Evolutionary conservation across 92 coral and sea anemone species (phyloP).

Genomic region (Meandrina meandrites): DNA sequence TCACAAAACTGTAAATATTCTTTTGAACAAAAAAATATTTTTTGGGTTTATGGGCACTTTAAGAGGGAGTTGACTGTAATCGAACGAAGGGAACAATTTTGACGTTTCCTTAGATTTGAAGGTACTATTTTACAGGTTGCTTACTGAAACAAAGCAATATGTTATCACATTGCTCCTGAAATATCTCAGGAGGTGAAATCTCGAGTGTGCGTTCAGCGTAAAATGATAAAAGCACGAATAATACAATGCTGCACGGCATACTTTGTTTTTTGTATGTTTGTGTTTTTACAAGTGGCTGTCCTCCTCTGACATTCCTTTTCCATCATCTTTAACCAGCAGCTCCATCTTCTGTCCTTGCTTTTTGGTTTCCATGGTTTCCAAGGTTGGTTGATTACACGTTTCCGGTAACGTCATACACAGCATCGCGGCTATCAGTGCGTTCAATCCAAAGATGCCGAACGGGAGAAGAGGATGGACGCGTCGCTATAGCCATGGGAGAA

Average conservation of each 20-base stretch:
- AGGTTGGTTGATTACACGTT: constrained; percentile 73
- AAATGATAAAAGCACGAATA: too few species aligned
- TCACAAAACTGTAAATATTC: too few species aligned
- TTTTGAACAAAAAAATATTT: too few species aligned
- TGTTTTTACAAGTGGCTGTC: constrained; percentile 18
- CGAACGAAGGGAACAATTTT: too few species aligned
- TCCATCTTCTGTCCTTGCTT: background rate
- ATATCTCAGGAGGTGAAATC: background rate
- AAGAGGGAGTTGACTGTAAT: too few species aligned
- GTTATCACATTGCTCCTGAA: too few species aligned
- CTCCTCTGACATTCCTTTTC: background rate
- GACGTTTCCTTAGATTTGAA: background rate
- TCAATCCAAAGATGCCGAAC: constrained; percentile 76
- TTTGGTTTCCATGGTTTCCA: constrained; percentile 62
- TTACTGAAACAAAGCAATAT: background rate
- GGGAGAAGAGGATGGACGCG: constrained; percentile 83
- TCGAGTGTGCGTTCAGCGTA: background rate
- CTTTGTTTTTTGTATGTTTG: background rate
- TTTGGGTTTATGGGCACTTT: too few species aligned
- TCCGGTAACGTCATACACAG: constrained; percentile 82
- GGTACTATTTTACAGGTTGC: too few species aligned
- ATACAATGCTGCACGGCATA: background rate
- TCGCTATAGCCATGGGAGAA: constrained; percentile 37
- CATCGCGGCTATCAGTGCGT: constrained; percentile 71
- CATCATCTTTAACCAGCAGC: constrained; percentile 6